A percentile compares a stretch with the other conserved stretches of the same genome.
Conservation (phyloP, 1,140 invertebrate species). For the Caerostris extrusa region DNA sequence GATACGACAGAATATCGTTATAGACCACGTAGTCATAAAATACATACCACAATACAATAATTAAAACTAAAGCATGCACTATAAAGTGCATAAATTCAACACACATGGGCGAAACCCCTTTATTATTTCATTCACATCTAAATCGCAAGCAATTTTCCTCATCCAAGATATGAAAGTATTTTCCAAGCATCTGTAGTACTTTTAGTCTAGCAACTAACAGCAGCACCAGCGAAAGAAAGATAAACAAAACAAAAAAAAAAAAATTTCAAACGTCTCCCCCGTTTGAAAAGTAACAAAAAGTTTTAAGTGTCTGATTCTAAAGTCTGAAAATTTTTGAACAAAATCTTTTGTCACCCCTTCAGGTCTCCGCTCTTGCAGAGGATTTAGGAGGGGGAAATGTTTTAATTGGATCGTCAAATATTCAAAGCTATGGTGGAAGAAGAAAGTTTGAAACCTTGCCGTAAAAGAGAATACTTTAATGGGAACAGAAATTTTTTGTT, state of each 20-base stretch:
- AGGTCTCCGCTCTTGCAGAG: neutral
- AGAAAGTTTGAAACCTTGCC: neutral
- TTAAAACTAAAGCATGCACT: too few relatives aligned
- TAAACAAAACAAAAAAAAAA: neutral
- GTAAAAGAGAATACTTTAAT: conserved; percentile 19
- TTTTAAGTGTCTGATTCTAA: neutral
- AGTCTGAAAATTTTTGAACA: neutral
- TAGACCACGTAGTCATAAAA: too few relatives aligned
- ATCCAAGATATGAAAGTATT: neutral
- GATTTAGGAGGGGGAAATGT: neutral
- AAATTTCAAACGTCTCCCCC: neutral
- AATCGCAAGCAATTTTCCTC: neutral
- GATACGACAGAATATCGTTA: too few relatives aligned
- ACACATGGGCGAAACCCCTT: neutral
- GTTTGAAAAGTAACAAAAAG: neutral
- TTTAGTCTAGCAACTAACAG: neutral
- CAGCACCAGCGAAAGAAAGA: neutral
- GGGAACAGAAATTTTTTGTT: conserved; percentile 37
- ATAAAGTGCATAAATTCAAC: neutral
- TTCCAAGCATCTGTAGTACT: neutral
- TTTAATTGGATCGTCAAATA: conserved; percentile 44
- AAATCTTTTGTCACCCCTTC: conserved; percentile 8
- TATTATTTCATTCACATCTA: neutral
- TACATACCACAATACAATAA: too few relatives aligned
- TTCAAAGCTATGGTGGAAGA: conserved; percentile 5